A percentile compares a stretch with the other conserved stretches of the same genome.
Evolutionary conservation across 2,888 invertebrate species (phyloP).

Genomic region (Drosophila histrio): DNA sequence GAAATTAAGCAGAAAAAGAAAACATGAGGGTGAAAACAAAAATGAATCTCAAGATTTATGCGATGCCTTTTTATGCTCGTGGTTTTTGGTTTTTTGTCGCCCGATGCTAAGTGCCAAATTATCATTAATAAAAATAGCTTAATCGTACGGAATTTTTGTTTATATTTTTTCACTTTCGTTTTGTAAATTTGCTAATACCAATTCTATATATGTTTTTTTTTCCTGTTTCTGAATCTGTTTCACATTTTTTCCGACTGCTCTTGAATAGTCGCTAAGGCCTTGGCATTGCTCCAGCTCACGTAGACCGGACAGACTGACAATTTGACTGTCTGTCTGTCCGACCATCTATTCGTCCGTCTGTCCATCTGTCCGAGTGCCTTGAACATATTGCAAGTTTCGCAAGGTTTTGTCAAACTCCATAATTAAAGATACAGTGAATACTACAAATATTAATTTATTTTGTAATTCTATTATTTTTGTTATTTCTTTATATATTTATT

Average conservation of each 20-base stretch:
- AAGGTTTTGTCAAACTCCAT: neutral
- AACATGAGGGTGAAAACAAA: neutral
- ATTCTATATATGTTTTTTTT: slow-evolving; percentile 4
- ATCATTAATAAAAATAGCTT: slow-evolving; percentile 77
- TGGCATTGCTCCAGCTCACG: slow-evolving; percentile 78
- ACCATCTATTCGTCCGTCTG: neutral
- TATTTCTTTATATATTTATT: neutral
- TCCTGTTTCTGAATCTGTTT: slow-evolving; percentile 3
- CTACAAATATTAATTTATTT: neutral
- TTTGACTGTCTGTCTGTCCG: neutral
- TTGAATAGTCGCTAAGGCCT: slow-evolving; percentile 53
- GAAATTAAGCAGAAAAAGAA: slow-evolving; percentile 8
- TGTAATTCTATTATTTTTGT: neutral
- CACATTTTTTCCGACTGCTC: slow-evolving; percentile 25
- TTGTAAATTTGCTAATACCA: slow-evolving; percentile 39
- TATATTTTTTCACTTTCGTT: slow-evolving; percentile 36
- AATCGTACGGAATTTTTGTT: slow-evolving; percentile 62
- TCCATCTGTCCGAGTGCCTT: neutral
- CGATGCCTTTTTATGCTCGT: slow-evolving; percentile 50
- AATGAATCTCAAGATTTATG: slow-evolving; percentile 59
- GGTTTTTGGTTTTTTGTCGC: slow-evolving; percentile 51
- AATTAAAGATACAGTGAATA: neutral
- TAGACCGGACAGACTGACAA: slow-evolving; percentile 33
- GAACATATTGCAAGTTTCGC: slow-evolving; percentile 4
- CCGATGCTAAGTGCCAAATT: slow-evolving; percentile 73